phyloP scores from a whole-genome alignment of 2,888 invertebrate species.

The Linyphia triangularis region DNA sequence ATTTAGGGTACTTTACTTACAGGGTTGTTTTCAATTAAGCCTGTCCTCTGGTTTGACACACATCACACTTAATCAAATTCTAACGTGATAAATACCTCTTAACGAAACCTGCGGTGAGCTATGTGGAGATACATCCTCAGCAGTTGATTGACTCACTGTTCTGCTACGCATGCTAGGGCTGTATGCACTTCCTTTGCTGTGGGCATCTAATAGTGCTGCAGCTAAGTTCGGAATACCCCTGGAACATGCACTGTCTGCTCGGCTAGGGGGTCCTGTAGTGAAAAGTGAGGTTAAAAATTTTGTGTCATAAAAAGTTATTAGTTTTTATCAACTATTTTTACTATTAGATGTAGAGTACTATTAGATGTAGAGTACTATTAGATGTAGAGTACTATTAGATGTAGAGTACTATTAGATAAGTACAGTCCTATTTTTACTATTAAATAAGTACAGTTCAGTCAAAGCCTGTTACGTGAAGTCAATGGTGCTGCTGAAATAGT shows the following conservation, averaged over 20 bases:
- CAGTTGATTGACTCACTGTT: conserved; percentile 70
- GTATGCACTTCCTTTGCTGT: conserved; percentile 68
- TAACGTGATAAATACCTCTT: conserved; percentile 51
- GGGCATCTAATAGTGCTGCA: conserved; percentile 82
- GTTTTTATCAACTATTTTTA: too few species aligned
- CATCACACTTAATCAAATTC: too few species aligned
- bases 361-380: too few species aligned
- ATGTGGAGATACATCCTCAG: conserved; percentile 68
- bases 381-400: too few species aligned
- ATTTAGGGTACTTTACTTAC: background rate
- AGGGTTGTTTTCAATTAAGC: background rate
- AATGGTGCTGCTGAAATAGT: too few species aligned
- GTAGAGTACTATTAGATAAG: too few species aligned
- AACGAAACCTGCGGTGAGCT: conserved; percentile 70
- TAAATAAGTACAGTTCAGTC: too few species aligned
- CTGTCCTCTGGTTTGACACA: background rate
- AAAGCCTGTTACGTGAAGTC: too few species aligned
- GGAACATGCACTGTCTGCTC: conserved; percentile 64
- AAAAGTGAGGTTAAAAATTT: too few species aligned
- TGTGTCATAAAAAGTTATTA: background rate
- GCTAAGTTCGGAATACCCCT: conserved; percentile 81
- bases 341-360: too few species aligned
- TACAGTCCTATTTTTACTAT: too few species aligned
- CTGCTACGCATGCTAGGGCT: conserved; percentile 67
- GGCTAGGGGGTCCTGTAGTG: conserved; percentile 53